Evolutionary conservation across 2,797 vertebrate species (phyloP), one percentile per base, ranked within the genome.

Genomic region (Xerus rutilus): DNA sequence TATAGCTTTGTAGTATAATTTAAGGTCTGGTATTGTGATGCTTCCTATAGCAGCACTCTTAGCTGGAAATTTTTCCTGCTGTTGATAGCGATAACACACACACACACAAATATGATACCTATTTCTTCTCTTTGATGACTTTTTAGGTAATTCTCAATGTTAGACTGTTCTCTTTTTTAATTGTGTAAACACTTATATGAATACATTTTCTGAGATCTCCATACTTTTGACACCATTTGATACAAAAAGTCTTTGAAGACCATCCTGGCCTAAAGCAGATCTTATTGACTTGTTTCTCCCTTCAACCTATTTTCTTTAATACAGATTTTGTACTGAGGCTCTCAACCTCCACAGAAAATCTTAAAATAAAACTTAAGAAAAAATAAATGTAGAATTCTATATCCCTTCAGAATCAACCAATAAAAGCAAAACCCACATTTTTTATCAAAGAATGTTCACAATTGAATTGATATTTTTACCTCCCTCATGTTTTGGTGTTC

Each of bases 281-380:
- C 5, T 73, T 90, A 77, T 18, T 65, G 54, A 67, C 39, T 23
- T 73, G 30, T 39, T 92, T 89, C 84, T 89, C 45, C 45, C 15
- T 84, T 92, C 59, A 92, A n/a, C 59, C 6, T 89, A 23, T 89
- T 95, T 91, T 78, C 17, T 30, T 89, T 91, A 89, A 73, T 79
- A 69, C 18, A 13, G 28, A 67, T 65, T 59, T 93, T 92, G 83
- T 83, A 78, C 89, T 77, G 32, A 92, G 65, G 45, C 39, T 70
- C 69, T 77, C 11, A 79, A 82, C 54, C 78, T 76, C 32, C 84
- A 76, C 45, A 81, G 73, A 77, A 83, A 88, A 59, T 57, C 47
- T 88, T 91, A 91, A 8, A 73, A 93, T 93, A 65, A 79, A 64
- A 81, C 65, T 65, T 91, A 77, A 70, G 43, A 72, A 12, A 85